Evolutionary conservation across 2,797 vertebrate genomes (phyloP).

Genomic region (Sebastes hopkinsi): DNA sequence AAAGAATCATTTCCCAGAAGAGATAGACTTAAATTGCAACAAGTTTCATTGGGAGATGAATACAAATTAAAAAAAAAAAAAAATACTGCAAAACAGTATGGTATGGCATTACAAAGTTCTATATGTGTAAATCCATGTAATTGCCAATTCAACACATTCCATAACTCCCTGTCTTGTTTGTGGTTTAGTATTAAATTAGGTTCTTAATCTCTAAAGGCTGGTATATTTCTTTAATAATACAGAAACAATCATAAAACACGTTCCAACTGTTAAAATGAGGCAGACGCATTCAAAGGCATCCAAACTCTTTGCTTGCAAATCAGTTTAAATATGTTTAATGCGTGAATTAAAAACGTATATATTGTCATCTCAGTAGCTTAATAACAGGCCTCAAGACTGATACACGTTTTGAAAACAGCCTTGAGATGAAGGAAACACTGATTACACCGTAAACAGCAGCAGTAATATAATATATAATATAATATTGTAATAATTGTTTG

Average conservation of each 20-base stretch:
- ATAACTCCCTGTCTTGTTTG: background rate
- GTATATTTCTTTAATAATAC: background rate
- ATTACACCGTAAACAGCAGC: background rate
- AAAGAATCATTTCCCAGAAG: background rate
- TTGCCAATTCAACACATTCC: no score
- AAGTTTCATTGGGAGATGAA: background rate
- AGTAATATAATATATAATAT: background rate
- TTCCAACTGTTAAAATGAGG: background rate
- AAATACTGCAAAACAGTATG: background rate
- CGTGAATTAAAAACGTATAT: background rate
- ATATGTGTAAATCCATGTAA: background rate
- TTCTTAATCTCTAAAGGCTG: background rate
- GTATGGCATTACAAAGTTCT: background rate
- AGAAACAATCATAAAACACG: background rate
- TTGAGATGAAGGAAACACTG: background rate
- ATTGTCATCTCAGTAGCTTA: background rate
- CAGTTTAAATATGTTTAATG: background rate
- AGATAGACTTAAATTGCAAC: background rate
- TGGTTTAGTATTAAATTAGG: background rate
- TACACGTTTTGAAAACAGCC: background rate
- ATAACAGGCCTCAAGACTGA: background rate
- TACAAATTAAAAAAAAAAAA: background rate
- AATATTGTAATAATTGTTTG: background rate
- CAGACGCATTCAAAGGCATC: background rate
- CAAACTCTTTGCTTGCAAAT: background rate